Conservation (phyloP, 2,888 invertebrate species). For the Acronicta aceris region DNA sequence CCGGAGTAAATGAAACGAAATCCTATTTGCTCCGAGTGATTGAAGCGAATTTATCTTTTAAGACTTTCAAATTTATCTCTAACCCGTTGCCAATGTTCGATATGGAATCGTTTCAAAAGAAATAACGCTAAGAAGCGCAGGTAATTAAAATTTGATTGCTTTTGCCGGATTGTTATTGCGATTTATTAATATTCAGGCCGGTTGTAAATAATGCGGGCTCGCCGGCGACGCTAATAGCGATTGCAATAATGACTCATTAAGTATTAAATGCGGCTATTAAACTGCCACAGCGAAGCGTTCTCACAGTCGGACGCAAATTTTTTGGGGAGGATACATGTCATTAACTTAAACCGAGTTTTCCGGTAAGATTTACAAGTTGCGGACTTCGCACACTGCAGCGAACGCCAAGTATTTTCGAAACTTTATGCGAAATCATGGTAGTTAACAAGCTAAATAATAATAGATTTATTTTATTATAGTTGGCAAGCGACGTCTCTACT, state of each 20-base stretch:
- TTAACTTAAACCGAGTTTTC: conserved; percentile 28
- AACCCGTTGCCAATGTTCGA: conserved; percentile 70
- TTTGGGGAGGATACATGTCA: conserved; percentile 44
- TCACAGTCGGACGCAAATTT: conserved; percentile 38
- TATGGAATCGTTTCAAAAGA: conserved; percentile 72
- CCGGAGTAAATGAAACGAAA: conserved; percentile 87
- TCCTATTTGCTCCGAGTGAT: conserved; percentile 88
- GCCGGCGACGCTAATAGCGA: conserved; percentile 77
- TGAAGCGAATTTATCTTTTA: conserved; percentile 88
- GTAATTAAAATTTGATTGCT: conserved; percentile 86
- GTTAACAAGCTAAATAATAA: conserved; percentile 46
- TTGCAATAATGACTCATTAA: conserved; percentile 81
- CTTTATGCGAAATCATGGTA: conserved; percentile 43
- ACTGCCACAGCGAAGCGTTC: conserved; percentile 53
- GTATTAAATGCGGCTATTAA: conserved; percentile 78
- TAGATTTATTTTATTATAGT: conserved; percentile 42
- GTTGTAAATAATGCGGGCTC: conserved; percentile 76
- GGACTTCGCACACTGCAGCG: conserved; percentile 4
- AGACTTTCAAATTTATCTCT: conserved; percentile 86
- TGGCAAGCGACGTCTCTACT: conserved; percentile 35
- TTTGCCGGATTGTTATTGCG: conserved; percentile 78
- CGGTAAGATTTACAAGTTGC: conserved; percentile 26
- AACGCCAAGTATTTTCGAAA: conserved; percentile 20
- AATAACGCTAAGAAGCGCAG: conserved; percentile 69
- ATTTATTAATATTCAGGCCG: conserved; percentile 81